Evolutionary conservation across 2,113 vertebrate genomes (phyloP), one percentile per base, ranked within the genome.

Genomic region (Anguilla rostrata): DNA sequence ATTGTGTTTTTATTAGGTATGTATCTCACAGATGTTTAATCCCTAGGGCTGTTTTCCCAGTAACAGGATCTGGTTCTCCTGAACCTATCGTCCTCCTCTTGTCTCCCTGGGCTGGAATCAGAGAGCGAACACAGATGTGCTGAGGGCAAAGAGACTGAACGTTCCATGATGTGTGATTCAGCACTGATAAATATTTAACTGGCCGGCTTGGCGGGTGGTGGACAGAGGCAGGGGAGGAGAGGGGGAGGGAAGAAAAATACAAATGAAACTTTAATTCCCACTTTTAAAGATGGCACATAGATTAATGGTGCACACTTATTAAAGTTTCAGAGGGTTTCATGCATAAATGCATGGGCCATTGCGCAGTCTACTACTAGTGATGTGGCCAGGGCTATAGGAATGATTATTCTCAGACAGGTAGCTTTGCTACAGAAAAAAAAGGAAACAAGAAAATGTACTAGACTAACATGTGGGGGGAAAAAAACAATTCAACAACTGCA

Each of bases 221-320:
- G 81, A 66, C 80, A 78, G 84, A 81, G 12, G 84, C 80, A 87
- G 89, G 81, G 34, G 11, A 56, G 81, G 71, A 29, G 63, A 20
- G 39, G 81, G 40, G 14, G 71, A 43, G 81, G 86, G 80, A 87
- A 89, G 88, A 87, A 87, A 89, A 90, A 90, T 86, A 91, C 87
- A 86, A 91, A 94, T 94, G 85, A 94, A 94, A 92, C 87, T 94
- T 95, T 94, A 88, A 95, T 95, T 92, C 83, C 82, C 87, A 89
- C 92, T 93, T 92, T 93, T 92, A 93, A 92, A 94, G 89, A 87
- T 87, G 92, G 83, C 82, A 87, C 83, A 29, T 88, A 92, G 92
- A 94, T 95, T 93, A 94, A 95, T 93, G 94, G 91, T 90, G 88
- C 88, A 78, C 83, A 88, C 41, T 85, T 87, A 93, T 94, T 87